Conservation (phyloP, 2,113 vertebrate genomes). For the Lophochroa leadbeateri region DNA sequence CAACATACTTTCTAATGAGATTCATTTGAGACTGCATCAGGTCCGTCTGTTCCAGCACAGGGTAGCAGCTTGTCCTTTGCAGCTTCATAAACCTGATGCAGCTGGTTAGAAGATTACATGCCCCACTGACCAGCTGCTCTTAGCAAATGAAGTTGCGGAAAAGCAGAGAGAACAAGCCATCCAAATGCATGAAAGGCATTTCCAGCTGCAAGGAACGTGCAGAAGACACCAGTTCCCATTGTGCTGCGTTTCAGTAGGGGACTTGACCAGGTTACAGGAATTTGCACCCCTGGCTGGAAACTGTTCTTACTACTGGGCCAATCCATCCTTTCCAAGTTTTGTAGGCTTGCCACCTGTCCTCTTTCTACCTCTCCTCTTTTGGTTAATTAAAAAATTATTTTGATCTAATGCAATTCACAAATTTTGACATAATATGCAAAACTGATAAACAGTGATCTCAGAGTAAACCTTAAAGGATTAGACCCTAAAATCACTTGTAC, state of each 20-base stretch:
- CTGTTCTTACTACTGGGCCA: neutral
- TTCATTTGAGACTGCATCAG: neutral
- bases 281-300: neutral
- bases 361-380: neutral
- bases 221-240: neutral
- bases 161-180: neutral
- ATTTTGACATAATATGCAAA: neutral
- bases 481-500: neutral
- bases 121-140: neutral
- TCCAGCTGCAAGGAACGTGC: neutral
- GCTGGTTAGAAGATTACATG: neutral
- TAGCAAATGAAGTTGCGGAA: neutral
- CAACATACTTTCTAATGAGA: accelerated
- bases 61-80: neutral
- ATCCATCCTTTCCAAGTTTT: neutral
- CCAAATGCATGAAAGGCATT: neutral
- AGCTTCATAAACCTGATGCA: neutral
- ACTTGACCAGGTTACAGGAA: neutral
- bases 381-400: neutral
- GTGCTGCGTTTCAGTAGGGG: accelerated
- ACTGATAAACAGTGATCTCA: neutral
- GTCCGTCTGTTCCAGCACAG: neutral
- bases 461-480: neutral
- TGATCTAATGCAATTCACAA: neutral
- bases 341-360: neutral